phyloP scores from a whole-genome alignment of 2,797 vertebrate species.

The Crocodylus rhombifer region DNA sequence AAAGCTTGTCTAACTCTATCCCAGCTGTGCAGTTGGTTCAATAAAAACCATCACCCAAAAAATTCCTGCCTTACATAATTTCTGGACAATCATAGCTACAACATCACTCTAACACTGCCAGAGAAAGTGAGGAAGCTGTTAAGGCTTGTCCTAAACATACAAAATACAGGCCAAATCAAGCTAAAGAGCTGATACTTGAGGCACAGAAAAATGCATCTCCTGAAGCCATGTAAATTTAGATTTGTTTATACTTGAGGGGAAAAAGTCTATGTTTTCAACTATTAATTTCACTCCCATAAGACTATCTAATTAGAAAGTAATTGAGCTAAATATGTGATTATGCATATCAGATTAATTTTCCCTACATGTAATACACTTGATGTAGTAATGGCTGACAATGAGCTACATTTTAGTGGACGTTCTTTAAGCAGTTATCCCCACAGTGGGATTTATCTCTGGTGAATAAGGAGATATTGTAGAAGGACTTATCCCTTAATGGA shows the following conservation, averaged over 20 bases:
- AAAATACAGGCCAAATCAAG: background rate
- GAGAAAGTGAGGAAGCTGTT: background rate
- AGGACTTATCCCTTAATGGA: background rate
- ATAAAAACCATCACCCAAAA: too few species aligned
- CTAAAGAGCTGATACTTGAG: background rate
- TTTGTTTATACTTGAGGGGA: background rate
- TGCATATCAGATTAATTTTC: background rate
- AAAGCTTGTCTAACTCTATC: too few species aligned
- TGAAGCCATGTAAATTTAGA: background rate
- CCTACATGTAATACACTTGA: background rate
- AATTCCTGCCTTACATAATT: too few species aligned
- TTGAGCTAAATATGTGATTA: background rate
- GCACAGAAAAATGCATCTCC: background rate
- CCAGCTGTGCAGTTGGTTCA: too few species aligned
- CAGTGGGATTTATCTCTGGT: background rate
- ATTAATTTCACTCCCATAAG: too few species aligned
- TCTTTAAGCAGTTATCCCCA: background rate
- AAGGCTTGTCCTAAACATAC: background rate
- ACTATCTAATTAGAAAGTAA: background rate
- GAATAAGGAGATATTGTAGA: background rate
- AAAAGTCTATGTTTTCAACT: background rate
- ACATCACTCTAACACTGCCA: background rate
- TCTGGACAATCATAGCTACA: too few species aligned
- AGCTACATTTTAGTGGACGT: accelerated
- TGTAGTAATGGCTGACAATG: background rate